Base-by-base conservation (phyloP, 2,888 invertebrate genomes). In the Drosophila nr. perissopoda region DNA sequence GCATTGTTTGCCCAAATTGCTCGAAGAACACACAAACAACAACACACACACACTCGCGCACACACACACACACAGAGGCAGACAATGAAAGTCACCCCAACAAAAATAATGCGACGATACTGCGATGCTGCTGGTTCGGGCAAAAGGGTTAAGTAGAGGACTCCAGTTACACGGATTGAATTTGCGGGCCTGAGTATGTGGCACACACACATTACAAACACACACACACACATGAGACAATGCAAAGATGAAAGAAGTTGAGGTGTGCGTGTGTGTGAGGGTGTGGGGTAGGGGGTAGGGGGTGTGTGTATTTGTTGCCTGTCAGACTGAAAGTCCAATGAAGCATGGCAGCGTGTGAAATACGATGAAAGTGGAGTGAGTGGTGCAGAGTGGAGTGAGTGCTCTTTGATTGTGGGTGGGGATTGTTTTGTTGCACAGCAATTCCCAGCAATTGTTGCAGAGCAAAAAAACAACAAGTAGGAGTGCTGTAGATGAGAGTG, bases 281-380 rank as follows among this genome's bases (percentile, higher is more conserved):
- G 13, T 36, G 8, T 25, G n/a, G n/a, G n/a, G n/a, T 21, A 21
- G 21, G 16, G 11, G 33, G 11, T 33, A 33, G 33, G 33, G 33
- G 33, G 10, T 56, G 36, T 54, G 16, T 56, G 34, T 54, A 25
- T 34, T 36, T 54, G 36, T 29, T 40, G 40, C n/a, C 38, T 29
- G 80, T 65, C 73, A 66, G 38, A 56, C 52, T 70, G 13, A 29
- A 29, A 31, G 72, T 68, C 83, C 89, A 85, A 85, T 85, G 87
- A 86, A 73, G 90, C 90, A 86, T 88, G 90, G 74, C 87, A 75
- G 75, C 83, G 76, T 80, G 90, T 90, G 84, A 85, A 84, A 84
- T 65, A 62, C 73, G 68, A 84, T 73, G 69, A 61, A 59, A 25
- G 34, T 16, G 45, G 25, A 31, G 40, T 11, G 42, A 38, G 36